Conservation (phyloP, 2,113 vertebrate species). For the Poeciliopsis retropinna region DNA sequence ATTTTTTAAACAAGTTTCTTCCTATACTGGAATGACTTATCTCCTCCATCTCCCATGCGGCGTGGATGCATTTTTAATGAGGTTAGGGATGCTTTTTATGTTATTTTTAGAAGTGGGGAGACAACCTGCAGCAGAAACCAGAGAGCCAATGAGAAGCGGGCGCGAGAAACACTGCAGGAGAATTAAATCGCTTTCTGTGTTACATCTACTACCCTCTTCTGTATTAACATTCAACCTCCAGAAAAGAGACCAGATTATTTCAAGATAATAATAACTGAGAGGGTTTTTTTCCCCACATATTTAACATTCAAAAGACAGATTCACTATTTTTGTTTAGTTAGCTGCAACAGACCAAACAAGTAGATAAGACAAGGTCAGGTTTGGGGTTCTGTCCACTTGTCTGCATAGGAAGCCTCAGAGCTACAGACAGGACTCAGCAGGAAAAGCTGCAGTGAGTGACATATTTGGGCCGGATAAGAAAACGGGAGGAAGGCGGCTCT, state of each 20-base stretch:
- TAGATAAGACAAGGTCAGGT: constrained; percentile 17
- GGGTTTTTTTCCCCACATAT: too few relatives aligned
- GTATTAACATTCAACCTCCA: neutral
- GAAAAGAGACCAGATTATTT: constrained; percentile 1
- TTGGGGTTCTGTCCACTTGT: constrained; percentile 33
- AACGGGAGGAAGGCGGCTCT: constrained; percentile 37
- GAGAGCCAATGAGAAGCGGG: neutral
- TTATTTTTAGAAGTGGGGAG: constrained; percentile 46
- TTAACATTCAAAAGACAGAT: neutral
- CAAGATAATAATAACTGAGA: neutral
- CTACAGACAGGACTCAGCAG: constrained; percentile 49
- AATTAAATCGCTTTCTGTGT: neutral
- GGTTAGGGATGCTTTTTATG: constrained; percentile 34
- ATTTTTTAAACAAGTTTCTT: constrained; percentile 16
- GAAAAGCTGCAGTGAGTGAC: constrained; percentile 67
- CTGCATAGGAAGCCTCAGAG: constrained; percentile 38
- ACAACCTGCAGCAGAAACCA: constrained; percentile 5
- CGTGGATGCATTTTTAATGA: constrained; percentile 40
- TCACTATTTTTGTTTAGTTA: neutral
- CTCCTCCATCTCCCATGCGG: constrained; percentile 18
- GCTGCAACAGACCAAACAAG: constrained; percentile 15
- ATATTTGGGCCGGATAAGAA: constrained; percentile 55
- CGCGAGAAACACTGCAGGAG: neutral
- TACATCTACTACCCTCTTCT: constrained; percentile 5
- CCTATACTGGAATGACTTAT: constrained; percentile 20